Evolutionary conservation across 2,113 vertebrate genomes (phyloP).

Genomic region (Phrynosoma platyrhinos): DNA sequence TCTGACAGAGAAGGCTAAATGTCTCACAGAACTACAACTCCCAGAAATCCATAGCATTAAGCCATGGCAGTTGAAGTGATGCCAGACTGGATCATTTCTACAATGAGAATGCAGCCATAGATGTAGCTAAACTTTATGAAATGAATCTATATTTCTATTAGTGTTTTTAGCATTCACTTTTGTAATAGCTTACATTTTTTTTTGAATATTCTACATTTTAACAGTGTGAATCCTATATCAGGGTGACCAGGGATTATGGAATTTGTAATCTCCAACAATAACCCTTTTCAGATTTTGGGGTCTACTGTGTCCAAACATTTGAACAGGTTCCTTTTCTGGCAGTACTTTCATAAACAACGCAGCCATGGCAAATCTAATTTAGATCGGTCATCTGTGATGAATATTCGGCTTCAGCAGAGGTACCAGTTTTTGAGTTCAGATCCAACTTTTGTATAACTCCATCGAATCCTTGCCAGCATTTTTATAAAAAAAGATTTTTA

Average conservation of each 20-base stretch:
- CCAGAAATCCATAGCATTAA: no score
- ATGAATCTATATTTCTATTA: no score
- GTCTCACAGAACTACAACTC: no score
- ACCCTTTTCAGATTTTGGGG: not conserved
- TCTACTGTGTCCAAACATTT: constrained; percentile 3
- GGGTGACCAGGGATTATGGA: no score
- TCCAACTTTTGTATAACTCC: constrained; percentile 50
- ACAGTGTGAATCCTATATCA: no score
- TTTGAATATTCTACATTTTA: not conserved
- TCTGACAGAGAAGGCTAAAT: no score
- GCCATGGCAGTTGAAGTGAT: no score
- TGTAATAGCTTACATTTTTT: not conserved
- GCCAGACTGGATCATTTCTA: no score
- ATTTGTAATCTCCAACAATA: no score
- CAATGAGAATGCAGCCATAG: no score
- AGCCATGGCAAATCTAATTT: not conserved
- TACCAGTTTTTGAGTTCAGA: constrained; percentile 39
- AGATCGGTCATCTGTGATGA: no score
- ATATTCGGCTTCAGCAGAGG: not conserved
- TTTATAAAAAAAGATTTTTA: not conserved
- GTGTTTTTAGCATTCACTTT: not conserved
- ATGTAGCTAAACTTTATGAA: no score
- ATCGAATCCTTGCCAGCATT: constrained; percentile 33
- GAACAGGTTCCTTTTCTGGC: constrained; percentile 40
- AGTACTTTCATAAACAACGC: not conserved